Conservation (phyloP, 2,888 invertebrate species). For the Shargacucullia verbasci region DNA sequence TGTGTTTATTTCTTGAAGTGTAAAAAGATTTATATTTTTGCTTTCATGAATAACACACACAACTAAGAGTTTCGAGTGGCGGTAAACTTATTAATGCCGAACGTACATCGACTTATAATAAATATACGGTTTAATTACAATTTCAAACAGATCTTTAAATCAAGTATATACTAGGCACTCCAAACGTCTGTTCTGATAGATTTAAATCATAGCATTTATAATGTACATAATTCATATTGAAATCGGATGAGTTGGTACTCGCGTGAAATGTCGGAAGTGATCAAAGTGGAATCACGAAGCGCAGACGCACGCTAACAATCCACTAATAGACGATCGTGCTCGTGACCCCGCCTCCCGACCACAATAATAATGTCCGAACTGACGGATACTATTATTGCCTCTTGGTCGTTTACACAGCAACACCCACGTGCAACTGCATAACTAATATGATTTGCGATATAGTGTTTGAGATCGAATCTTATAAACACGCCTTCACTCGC, state of each 20-base stretch:
- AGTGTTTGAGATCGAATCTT: conserved; percentile 48
- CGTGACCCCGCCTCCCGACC: conserved; percentile 78
- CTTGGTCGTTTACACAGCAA: conserved; percentile 50
- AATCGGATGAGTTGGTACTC: conserved; percentile 54
- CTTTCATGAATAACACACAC: conserved; percentile 3
- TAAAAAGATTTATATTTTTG: conserved; percentile 17
- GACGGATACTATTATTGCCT: conserved; percentile 59
- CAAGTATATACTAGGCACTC: conserved; percentile 30
- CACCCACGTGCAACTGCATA: conserved; percentile 45
- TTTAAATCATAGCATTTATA: conserved; percentile 50
- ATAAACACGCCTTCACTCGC: conserved; percentile 32
- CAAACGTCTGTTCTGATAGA: conserved; percentile 37
- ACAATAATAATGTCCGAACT: conserved; percentile 73
- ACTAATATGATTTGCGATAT: conserved; percentile 51
- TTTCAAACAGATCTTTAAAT: conserved; percentile 30
- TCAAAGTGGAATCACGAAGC: conserved; percentile 81
- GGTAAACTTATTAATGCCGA: not conserved
- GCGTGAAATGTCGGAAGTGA: conserved; percentile 80
- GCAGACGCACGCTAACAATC: conserved; percentile 80
- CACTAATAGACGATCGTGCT: conserved; percentile 84
- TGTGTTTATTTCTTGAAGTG: conserved; percentile 29
- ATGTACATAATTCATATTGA: conserved; percentile 58
- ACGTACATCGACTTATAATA: conserved; percentile 6
- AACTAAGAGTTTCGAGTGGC: not conserved
- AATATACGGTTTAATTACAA: conserved; percentile 28